phyloP scores from a whole-genome alignment of 92 coral and sea anemone species.

The Heliopora coerulea region DNA sequence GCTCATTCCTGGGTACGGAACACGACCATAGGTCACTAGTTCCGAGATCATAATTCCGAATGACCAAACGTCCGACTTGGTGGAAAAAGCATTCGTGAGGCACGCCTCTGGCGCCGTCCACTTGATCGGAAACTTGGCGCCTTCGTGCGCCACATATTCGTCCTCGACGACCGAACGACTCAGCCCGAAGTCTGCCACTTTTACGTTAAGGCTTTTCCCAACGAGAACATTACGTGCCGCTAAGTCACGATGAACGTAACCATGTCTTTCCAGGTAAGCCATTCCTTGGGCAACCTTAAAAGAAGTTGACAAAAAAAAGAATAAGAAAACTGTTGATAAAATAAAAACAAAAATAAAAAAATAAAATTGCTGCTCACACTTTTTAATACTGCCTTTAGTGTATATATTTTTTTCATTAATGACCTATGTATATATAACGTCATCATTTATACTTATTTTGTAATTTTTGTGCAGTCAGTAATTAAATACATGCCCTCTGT shows the following conservation, averaged over 20 bases:
- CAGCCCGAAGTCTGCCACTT: constrained; percentile 97
- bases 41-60: constrained; percentile 87
- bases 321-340: too few species aligned
- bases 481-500: too few species aligned
- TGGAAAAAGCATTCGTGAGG: constrained; percentile 85
- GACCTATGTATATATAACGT: too few species aligned
- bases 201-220: constrained; percentile 67
- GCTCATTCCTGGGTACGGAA: constrained; percentile 98
- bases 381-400: too few species aligned
- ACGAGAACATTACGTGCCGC: constrained; percentile 97
- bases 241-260: constrained; percentile 91
- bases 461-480: too few species aligned
- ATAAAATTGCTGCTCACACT: too few species aligned
- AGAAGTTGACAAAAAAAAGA: neutral
- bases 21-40: constrained; percentile 88
- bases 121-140: constrained; percentile 98
- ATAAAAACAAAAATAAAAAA: too few species aligned
- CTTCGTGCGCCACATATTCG: constrained; percentile 92
- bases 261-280: constrained; percentile 83
- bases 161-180: constrained; percentile 90
- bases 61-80: constrained; percentile 98
- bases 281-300: constrained; percentile 76
- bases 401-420: too few species aligned
- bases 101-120: constrained; percentile 99
- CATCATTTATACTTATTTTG: too few species aligned